Evolutionary conservation across 1,140 invertebrate species (phyloP).

Genomic region (Drosophila pachea): DNA sequence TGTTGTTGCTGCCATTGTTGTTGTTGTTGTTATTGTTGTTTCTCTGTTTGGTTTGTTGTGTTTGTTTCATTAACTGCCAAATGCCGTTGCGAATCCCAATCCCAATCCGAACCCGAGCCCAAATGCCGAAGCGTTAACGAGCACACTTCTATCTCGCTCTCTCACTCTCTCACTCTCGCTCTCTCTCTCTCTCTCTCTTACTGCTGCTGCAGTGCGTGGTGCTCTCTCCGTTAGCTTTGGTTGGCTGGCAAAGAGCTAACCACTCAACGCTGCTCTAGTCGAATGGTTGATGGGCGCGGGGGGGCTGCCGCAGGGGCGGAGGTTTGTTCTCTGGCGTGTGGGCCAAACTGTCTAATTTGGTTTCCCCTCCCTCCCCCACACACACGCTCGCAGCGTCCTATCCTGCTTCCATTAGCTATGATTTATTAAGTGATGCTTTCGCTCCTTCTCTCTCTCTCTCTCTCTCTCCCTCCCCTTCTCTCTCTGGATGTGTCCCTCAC

Average conservation of each 20-base stretch:
- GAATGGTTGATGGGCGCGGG: constrained; percentile 4
- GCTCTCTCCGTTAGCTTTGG: constrained; percentile 36
- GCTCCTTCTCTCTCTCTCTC: constrained; percentile 34
- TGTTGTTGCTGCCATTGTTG: constrained; percentile 24
- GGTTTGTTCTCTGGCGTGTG: not conserved
- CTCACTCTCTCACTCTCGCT: constrained; percentile 5
- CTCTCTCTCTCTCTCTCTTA: constrained; percentile 2
- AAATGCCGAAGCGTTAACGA: constrained; percentile 17
- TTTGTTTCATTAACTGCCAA: constrained; percentile 61
- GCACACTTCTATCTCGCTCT: constrained; percentile 1
- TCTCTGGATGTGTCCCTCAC: not conserved
- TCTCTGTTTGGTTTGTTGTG: constrained; percentile 15
- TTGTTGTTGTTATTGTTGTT: constrained; percentile 18
- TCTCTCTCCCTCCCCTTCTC: not conserved
- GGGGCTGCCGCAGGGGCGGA: not conserved
- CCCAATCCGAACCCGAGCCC: constrained; percentile 26
- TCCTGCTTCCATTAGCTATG: constrained; percentile 50
- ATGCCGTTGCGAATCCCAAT: constrained; percentile 39
- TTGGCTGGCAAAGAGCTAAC: constrained; percentile 64
- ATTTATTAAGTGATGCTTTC: constrained; percentile 68
- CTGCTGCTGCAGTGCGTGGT: not conserved
- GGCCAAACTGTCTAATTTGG: constrained; percentile 55
- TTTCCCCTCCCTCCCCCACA: not conserved
- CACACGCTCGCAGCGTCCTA: constrained; percentile 4
- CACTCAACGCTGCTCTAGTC: constrained; percentile 47